Evolutionary conservation across 2,113 vertebrate species (phyloP).

Genomic region (Ictidomys tridecemlineatus): DNA sequence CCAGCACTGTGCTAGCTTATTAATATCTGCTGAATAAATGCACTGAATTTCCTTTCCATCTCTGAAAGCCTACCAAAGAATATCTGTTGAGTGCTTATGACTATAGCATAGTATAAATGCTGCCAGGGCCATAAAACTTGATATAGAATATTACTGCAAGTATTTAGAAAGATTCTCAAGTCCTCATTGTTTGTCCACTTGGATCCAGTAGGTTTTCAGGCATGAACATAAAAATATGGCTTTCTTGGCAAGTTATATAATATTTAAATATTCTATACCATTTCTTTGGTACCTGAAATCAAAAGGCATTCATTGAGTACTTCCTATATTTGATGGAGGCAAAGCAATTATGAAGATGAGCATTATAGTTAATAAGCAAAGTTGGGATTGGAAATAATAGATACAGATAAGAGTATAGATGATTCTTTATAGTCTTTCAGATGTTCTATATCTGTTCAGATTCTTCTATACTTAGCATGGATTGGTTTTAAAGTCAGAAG

Average conservation of each 20-base stretch:
- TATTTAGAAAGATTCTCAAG: neutral
- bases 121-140: neutral
- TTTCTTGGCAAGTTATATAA: neutral
- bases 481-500: slow-evolving; percentile 27
- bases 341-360: neutral
- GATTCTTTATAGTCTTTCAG: neutral
- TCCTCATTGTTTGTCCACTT: neutral
- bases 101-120: neutral
- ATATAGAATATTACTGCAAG: neutral
- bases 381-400: neutral
- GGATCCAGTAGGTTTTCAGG: neutral
- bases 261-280: neutral
- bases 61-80: neutral
- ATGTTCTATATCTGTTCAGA: neutral
- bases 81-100: neutral
- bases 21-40: neutral
- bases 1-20: neutral
- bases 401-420: neutral
- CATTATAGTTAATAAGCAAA: neutral
- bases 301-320: neutral
- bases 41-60: neutral
- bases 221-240: neutral
- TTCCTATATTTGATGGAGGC: neutral
- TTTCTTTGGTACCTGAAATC: neutral
- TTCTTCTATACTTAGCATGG: neutral